Evolutionary conservation across 2,888 invertebrate genomes (phyloP).

Genomic region (Xanthia togata): DNA sequence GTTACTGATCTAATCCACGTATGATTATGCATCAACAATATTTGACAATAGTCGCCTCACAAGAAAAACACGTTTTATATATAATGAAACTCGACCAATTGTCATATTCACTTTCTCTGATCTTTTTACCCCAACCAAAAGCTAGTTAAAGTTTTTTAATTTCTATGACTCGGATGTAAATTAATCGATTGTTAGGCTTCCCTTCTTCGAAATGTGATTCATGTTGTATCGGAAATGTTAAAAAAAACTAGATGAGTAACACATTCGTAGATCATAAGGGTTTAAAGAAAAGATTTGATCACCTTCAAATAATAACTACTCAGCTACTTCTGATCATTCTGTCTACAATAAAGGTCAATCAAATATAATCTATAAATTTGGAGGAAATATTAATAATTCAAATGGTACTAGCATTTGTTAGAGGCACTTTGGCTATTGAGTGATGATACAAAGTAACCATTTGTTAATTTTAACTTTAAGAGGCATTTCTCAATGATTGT

Average conservation of each 20-base stretch:
- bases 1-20: constrained; percentile 82
- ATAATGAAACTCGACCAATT: constrained; percentile 82
- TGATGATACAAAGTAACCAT: constrained; percentile 8
- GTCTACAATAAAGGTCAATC: constrained; percentile 59
- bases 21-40: constrained; percentile 84
- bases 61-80: constrained; percentile 84
- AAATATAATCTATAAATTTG: constrained; percentile 53
- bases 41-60: constrained; percentile 77
- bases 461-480: neutral
- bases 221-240: constrained; percentile 46
- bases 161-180: constrained; percentile 74
- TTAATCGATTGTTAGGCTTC: constrained; percentile 77
- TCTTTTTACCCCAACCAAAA: constrained; percentile 73
- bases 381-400: constrained; percentile 64
- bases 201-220: constrained; percentile 63
- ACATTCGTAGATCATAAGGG: constrained; percentile 51
- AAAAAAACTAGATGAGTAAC: constrained; percentile 57
- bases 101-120: constrained; percentile 83
- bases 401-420: constrained; percentile 39
- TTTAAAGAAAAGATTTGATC: constrained; percentile 43
- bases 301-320: constrained; percentile 58
- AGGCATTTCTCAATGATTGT: neutral
- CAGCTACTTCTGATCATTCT: constrained; percentile 50
- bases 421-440: constrained; percentile 24
- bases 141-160: constrained; percentile 76